Percentiles rank a stretch among this genome's conserved stretches.
Evolutionary conservation across 2,888 invertebrate genomes (phyloP).

Genomic region (Trachelus troglodyta): DNA sequence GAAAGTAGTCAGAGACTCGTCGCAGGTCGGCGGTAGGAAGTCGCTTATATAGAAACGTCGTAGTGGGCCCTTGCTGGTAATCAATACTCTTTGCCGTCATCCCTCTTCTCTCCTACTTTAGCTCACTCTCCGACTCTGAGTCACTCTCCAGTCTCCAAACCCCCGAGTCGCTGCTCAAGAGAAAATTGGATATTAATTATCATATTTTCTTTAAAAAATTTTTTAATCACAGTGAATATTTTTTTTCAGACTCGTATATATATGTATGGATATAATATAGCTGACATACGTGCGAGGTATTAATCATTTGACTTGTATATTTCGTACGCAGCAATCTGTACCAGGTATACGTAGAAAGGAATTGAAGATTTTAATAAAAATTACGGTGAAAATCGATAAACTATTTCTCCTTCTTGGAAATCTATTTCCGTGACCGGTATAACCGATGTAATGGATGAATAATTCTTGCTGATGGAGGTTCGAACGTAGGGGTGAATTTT

Average conservation of each 20-base stretch:
- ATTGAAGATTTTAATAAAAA: neutral
- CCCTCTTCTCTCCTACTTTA: conserved; percentile 37
- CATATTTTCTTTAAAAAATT: neutral
- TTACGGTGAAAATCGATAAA: neutral
- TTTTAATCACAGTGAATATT: neutral
- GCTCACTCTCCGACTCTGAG: conserved; percentile 4
- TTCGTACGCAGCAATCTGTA: neutral
- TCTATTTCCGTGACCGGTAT: neutral
- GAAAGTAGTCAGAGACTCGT: neutral
- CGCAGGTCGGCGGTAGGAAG: conserved; percentile 25
- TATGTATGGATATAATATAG: too few relatives aligned
- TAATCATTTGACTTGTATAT: neutral
- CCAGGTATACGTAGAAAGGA: neutral
- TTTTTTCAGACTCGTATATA: neutral
- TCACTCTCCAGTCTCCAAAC: neutral
- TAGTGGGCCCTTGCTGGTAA: conserved; percentile 37
- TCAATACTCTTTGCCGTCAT: conserved; percentile 50
- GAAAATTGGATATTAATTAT: neutral
- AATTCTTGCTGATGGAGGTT: neutral
- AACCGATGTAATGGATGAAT: neutral
- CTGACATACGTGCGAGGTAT: too few relatives aligned
- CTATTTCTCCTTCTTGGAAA: neutral
- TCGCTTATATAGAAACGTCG: conserved; percentile 31
- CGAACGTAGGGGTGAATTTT: neutral
- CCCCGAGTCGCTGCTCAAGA: neutral